phyloP scores from a whole-genome alignment of 2,797 vertebrate genomes.

The Danio albolineatus region DNA sequence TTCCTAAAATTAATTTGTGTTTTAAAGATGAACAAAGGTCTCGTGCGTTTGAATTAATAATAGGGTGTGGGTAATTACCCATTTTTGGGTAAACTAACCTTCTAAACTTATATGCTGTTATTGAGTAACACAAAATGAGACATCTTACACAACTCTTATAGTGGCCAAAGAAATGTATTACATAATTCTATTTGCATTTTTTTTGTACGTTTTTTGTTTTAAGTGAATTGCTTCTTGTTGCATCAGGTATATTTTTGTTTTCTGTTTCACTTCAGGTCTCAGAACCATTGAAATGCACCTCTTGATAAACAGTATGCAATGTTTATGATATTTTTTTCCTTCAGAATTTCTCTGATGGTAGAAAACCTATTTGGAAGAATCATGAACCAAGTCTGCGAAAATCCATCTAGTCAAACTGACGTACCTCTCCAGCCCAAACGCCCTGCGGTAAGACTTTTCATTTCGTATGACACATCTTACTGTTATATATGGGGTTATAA shows the following conservation, averaged over 20 bases:
- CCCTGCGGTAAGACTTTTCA: slow-evolving; percentile 41
- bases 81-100: no score
- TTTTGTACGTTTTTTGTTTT: no score
- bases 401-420: neutral
- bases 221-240: neutral
- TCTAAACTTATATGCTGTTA: no score
- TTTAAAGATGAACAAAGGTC: no score
- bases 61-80: no score
- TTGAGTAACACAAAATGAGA: no score
- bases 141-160: no score
- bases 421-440: neutral
- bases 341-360: neutral
- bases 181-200: neutral
- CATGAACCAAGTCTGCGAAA: slow-evolving; percentile 9
- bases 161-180: no score
- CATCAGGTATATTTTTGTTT: neutral
- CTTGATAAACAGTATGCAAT: neutral
- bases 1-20: no score
- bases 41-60: no score
- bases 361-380: neutral
- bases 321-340: neutral
- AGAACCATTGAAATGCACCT: neutral
- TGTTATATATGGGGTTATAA: neutral
- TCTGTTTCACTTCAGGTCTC: neutral
- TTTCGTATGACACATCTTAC: neutral